Percentiles rank a stretch among this genome's conserved stretches.
Evolutionary conservation across 1,140 invertebrate species (phyloP).

Genomic region (Littorina saxatilis): DNA sequence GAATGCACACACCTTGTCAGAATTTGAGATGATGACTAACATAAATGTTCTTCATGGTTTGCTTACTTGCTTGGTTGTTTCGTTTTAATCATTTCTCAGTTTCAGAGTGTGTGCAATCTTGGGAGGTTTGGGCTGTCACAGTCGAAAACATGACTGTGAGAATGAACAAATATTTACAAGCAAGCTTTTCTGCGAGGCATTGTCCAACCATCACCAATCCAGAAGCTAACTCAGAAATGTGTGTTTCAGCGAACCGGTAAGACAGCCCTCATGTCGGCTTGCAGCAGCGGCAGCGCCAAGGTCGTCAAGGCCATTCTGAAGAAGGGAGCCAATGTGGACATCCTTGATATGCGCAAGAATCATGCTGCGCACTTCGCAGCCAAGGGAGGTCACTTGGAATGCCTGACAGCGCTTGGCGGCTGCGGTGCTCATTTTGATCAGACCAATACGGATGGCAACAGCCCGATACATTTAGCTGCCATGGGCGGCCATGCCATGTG

Average conservation of each 20-base stretch:
- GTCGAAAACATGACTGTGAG: too few relatives aligned
- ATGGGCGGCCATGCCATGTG: conserved; percentile 68
- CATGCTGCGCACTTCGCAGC: conserved; percentile 74
- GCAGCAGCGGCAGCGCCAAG: conserved; percentile 68
- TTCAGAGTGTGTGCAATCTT: too few relatives aligned
- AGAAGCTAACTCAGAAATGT: background rate
- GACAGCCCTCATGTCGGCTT: conserved; percentile 74
- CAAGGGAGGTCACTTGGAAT: conserved; percentile 68
- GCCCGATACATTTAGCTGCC: conserved; percentile 73
- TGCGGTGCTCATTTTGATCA: conserved; percentile 74
- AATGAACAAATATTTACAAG: too few relatives aligned
- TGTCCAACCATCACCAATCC: too few relatives aligned
- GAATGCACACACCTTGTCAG: too few relatives aligned
- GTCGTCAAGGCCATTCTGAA: conserved; percentile 71
- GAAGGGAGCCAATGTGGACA: conserved; percentile 68
- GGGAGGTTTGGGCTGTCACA: too few relatives aligned
- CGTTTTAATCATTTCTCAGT: too few relatives aligned
- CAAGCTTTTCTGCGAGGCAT: too few relatives aligned
- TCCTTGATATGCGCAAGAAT: conserved; percentile 65
- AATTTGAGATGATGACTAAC: too few relatives aligned
- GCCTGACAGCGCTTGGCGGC: conserved; percentile 68
- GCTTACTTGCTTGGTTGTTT: too few relatives aligned
- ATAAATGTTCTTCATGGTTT: too few relatives aligned
- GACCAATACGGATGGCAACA: conserved; percentile 69
- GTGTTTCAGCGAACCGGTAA: conserved; percentile 65